A percentile compares a stretch with the other conserved stretches of the same genome.
Conservation (phyloP, 2,797 vertebrate species). For the Parauchenoglanis ngamensis region DNA sequence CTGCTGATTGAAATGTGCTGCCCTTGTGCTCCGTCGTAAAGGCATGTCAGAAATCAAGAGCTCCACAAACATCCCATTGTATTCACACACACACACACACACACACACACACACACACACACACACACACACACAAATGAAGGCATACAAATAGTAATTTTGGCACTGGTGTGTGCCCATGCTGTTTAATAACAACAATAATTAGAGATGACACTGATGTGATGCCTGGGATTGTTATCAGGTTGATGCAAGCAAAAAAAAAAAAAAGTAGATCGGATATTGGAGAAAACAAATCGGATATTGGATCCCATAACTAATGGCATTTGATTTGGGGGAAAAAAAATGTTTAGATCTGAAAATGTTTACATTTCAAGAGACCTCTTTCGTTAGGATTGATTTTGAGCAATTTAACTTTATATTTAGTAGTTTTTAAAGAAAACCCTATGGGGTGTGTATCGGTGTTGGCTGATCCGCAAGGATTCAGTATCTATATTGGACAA, state of each 20-base stretch:
- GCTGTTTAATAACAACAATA: neutral
- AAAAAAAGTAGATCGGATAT: neutral
- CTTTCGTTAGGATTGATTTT: neutral
- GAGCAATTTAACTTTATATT: neutral
- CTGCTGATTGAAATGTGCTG: conserved; percentile 48
- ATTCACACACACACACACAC: neutral
- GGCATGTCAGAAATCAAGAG: conserved; percentile 26
- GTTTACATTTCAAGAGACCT: neutral
- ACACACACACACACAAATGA: neutral
- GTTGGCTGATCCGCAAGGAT: neutral
- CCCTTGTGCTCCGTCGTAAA: conserved; percentile 36
- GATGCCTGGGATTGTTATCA: neutral
- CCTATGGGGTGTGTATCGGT: neutral
- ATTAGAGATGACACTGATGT: neutral
- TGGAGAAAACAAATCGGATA: neutral
- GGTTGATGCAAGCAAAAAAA: neutral
- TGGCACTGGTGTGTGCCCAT: neutral
- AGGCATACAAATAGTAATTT: neutral
- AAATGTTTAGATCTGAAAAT: neutral
- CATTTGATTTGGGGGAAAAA: neutral
- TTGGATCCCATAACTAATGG: neutral
- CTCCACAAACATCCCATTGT: conserved; percentile 45
- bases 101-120: neutral
- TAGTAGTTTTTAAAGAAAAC: neutral
- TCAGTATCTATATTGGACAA: neutral